Conservation (phyloP, 2,797 vertebrate species). For the Ceryle rudis region DNA sequence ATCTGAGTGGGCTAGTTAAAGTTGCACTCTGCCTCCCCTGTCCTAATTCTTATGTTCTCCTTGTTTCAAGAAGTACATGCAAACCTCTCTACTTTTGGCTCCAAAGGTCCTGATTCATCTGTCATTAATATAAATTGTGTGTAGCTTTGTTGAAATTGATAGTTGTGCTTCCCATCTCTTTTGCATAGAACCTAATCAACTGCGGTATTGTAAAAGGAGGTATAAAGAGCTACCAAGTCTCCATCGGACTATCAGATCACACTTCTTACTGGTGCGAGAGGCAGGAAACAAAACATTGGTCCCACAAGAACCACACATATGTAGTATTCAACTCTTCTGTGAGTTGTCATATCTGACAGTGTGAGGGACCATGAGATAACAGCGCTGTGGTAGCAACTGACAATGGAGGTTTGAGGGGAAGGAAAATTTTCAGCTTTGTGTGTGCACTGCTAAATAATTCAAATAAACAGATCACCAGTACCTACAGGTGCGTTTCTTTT, state of each 20-base stretch:
- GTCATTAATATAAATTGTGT: neutral
- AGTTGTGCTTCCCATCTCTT: neutral
- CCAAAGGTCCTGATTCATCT: neutral
- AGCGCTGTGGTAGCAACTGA: neutral
- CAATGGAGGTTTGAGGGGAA: neutral
- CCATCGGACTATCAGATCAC: neutral
- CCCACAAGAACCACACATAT: neutral
- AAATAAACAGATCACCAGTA: neutral
- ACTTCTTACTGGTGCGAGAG: neutral
- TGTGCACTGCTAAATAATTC: neutral
- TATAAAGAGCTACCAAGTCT: neutral
- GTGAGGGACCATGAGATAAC: rapidly evolving
- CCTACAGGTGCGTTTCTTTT: neutral
- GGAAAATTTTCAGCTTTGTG: neutral
- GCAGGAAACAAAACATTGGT: neutral
- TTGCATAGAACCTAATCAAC: neutral
- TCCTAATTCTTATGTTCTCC: neutral
- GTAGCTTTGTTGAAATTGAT: neutral
- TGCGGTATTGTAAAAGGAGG: neutral
- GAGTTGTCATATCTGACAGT: neutral
- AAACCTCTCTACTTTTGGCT: neutral
- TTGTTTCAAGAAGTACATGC: neutral
- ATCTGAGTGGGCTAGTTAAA: neutral
- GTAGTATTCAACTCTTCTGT: neutral
- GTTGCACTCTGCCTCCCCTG: neutral